Base-by-base conservation (phyloP, 2,888 invertebrate species). In the Drosophila meridionalis region DNA sequence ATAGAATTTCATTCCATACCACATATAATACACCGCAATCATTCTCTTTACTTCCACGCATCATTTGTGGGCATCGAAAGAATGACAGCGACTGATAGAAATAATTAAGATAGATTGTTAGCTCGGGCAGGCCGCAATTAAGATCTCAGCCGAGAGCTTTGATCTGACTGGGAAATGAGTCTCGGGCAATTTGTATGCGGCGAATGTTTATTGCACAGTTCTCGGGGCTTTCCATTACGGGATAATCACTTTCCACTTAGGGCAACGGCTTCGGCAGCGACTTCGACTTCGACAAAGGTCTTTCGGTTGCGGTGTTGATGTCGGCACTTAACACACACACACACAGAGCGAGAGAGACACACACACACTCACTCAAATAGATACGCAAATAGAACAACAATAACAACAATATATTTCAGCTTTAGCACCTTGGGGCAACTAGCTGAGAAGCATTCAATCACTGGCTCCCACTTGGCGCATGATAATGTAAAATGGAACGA, bases 371-470 rank as follows among this genome's bases (percentile, higher is more conserved):
- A n/a, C 0, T 11, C 4, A 42, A 2, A 36, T 2, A 45, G n/a
- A 38, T 38, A 61, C 42, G 48, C 70, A 55, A 34, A 70, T 43
- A 52, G 52, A 63, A 66, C 60, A 70, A 73, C 48, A 77, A 76
- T 70, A 53, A 74, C 64, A 74, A 75, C 40, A 75, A 78, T 75
- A 45, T 70, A 69, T 78, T 70, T 62, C 40, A 57, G 68, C 43
- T 69, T 58, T 58, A 69, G 57, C 79, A 78, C 68, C 78, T 59
- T 40, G 30, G 62, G 79, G 67, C 75, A 75, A 75, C 75, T 69
- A 58, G 43, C 69, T 53, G 47, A 63, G 60, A 69, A 75, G 71
- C 79, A 78, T 69, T 78, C 78, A 78, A 78, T 78, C 79, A 78
- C 64, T 52, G 64, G 64, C 69, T 61, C 55, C 73, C 73, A 70